Evolutionary conservation across 2,113 vertebrate species (phyloP), one percentile per base, ranked within the genome.

Genomic region (Tupaia tana): DNA sequence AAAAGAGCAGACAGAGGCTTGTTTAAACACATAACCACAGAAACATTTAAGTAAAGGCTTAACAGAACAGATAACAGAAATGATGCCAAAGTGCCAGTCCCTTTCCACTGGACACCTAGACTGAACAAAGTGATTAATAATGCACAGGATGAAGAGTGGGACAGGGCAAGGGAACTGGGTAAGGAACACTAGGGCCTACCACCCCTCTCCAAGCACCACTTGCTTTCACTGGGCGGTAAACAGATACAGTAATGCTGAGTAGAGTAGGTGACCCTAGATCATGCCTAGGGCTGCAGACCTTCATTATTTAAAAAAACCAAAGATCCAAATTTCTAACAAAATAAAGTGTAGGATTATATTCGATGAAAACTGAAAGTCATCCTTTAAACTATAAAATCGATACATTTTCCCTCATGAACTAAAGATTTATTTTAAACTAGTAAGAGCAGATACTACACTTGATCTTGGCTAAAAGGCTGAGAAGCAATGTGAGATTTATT

Each of bases 371-470:
- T 27, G 31, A 84, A 93, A 87, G 70, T 10, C 59, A 31, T 11
- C 13, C 34, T 11, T 90, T 58, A 58, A 58, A 54, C 16, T 34
- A 22, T 58, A 77, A 83, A 67, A 63, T 63, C 63, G 79, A 29
- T 54, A 88, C 4, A 27, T 58, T 85, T 67, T 78, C 31, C 69
- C 29, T 24, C 4, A 34, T 61, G n/a, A 89, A 78, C 22, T 7
- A 77, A 90, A 79, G 12, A 61, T 86, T 92, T 71, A 52, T 73
- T 86, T 90, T 85, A 94, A 84, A 78, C 43, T 43, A 43, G 43
- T 43, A 43, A 43, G 43, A 43, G 43, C 43, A 43, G 43, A 43
- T 43, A 43, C 43, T 43, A 43, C 43, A 43, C 43, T 43, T 43
- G 43, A 43, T 43, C 43, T 43, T 43, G 43, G 43, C 43, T 43